Evolutionary conservation across 2,888 invertebrate genomes (phyloP), one percentile per base, ranked within the genome.

Genomic region (Coremacera marginata): DNA sequence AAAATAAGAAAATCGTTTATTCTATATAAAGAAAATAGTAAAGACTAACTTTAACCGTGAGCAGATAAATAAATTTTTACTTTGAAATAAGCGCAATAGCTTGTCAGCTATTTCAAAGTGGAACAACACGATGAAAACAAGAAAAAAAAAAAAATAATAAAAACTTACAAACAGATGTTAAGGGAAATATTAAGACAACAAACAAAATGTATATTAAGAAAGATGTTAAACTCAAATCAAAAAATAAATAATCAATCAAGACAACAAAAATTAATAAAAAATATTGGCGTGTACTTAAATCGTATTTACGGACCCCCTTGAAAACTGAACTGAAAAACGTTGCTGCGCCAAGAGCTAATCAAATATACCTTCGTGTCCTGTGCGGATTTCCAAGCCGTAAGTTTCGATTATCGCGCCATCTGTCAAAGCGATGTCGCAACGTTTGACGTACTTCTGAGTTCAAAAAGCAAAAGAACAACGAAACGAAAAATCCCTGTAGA

Each of bases 361-460:
- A 57, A 62, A 57, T 72, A 77, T 84, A 89, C 89, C 88, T 88
- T 81, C 88, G 85, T 81, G 86, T 89, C 73, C 88, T 84, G 62
- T 84, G 81, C 11, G 88, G 86, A 70, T 82, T 87, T 73, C 83
- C 87, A 25, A 83, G 84, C 62, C 85, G 83, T 63, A 89, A 85
- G 81, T 87, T 88, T 31, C 89, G 85, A 82, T 82, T 92, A 88
- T 87, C 91, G 4, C 87, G 87, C 95, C 96, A 96, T 79, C 94
- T 91, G 80, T 93, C 93, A 84, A 95, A 93, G 86, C 95, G 95
- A 89, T 96, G 95, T 37, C 94, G 92, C 81, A 97, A 91, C 0
- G 96, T 94, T 88, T 95, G 95, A 70, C 95, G 94, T 7, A 97
- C 97, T 89, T 97, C 97, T 5, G 95, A 95, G 90, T 97, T 97